Evolutionary conservation across 2,888 invertebrate species (phyloP).

Genomic region (Vanessa cardui): DNA sequence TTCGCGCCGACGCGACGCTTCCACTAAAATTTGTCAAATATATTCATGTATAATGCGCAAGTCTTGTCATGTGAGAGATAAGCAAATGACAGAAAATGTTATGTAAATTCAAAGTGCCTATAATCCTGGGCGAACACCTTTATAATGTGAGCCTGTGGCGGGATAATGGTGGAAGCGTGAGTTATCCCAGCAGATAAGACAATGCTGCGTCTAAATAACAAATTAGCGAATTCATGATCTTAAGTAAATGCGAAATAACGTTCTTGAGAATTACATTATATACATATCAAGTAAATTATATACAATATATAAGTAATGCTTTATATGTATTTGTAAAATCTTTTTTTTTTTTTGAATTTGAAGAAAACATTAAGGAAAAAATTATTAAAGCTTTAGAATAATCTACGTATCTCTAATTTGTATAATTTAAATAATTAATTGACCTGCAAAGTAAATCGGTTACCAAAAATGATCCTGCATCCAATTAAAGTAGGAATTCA

Average conservation of each 20-base stretch:
- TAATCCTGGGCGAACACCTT: conserved; percentile 72
- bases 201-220: conserved; percentile 58
- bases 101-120: conserved; percentile 76
- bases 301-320: too few species aligned
- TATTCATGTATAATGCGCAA: conserved; percentile 77
- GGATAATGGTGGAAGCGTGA: conserved; percentile 69
- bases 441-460: conserved; percentile 3
- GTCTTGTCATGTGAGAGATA: conserved; percentile 78
- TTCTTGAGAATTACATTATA: neutral
- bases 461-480: conserved; percentile 43
- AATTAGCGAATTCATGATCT: conserved; percentile 33
- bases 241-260: conserved; percentile 20
- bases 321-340: too few species aligned
- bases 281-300: too few species aligned
- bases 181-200: conserved; percentile 67
- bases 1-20: conserved; percentile 61
- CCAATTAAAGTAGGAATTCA: conserved; percentile 73
- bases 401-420: too few species aligned
- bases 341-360: too few species aligned
- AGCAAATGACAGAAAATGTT: conserved; percentile 81
- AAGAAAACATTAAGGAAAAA: too few species aligned
- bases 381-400: too few species aligned
- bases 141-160: conserved; percentile 63
- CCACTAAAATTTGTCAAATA: conserved; percentile 76
- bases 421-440: too few species aligned